Base-by-base conservation (phyloP, 1,140 invertebrate species). In the Pogonomyrmex californicus region DNA sequence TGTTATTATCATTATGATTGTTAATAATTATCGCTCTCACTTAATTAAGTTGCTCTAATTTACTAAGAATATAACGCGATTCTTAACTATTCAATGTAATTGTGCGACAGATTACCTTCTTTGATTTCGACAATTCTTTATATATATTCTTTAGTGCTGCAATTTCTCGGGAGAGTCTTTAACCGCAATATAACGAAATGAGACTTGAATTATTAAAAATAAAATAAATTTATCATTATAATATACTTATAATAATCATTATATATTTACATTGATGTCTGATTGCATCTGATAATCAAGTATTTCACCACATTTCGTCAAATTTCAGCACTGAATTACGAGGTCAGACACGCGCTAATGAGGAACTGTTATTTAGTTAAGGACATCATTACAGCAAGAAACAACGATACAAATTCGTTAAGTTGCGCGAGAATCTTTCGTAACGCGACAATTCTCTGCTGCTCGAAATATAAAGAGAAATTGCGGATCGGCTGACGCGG, bases 301-400 rank as follows among this genome's bases (percentile, higher is more conserved):
- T 12, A 23, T 7, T n/a, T 75, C 23, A 30, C 49, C 23, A 30
- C 49, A 17, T 81, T 56, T 70, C 33, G n/a, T 56, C 30, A 44
- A 47, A 47, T 60, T 83, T 56, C n/a, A 75, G 17, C 36, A 75
- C 36, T 23, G 23, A 23, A 23, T 60, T 36, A 3, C 54, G 41
- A 83, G 56, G 68, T n/a, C 68, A 75, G 79, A 47, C 79, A 30
- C 68, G 68, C 68, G 54, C 79, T 83, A 83, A 83, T 75, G 79
- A 83, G n/a, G 30, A 54, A 79, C n/a, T 83, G 62, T 83, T 75
- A 83, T 75, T 83, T 83, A 44, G 56, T 83, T 83, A 83, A 83
- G 54, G 41, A 83, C 79, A 60, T 83, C 30, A 54, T 83, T 83
- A 83, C 79, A 66, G 79, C 79, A 12, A 83, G 79, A 75, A 75